Conservation (phyloP, 2,113 vertebrate species). For the Himantopus leucocephalus region DNA sequence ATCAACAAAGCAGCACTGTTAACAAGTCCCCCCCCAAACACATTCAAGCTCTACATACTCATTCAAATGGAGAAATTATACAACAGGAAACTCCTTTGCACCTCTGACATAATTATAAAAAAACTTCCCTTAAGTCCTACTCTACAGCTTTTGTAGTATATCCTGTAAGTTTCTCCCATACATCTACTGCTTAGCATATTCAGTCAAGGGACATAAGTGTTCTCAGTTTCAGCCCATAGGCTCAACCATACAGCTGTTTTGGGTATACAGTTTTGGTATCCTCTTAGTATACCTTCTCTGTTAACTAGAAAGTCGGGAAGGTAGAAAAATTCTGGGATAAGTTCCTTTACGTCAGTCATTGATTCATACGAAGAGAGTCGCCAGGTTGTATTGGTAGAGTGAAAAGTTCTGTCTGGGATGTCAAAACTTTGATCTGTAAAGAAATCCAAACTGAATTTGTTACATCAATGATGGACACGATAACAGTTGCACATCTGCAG, state of each 20-base stretch:
- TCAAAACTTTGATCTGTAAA: constrained; percentile 98
- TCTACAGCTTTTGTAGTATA: not conserved
- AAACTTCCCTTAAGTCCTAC: not conserved
- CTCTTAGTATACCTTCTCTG: constrained; percentile 85
- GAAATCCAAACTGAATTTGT: constrained; percentile 57
- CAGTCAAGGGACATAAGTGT: not conserved
- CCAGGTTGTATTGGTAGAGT: constrained; percentile 98
- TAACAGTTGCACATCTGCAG: not conserved
- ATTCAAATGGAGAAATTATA: not conserved
- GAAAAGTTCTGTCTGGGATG: constrained; percentile 98
- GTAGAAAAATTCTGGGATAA: constrained; percentile 98
- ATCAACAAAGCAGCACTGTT: not conserved
- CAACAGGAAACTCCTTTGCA: not conserved
- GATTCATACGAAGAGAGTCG: constrained; percentile 96
- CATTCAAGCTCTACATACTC: not conserved
- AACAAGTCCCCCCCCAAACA: not conserved
- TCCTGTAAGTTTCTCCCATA: not conserved
- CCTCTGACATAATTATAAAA: not conserved
- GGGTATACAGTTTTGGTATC: not conserved
- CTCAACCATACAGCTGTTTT: not conserved
- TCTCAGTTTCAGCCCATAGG: not conserved
- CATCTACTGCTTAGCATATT: not conserved
- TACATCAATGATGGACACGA: not conserved
- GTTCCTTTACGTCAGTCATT: constrained; percentile 98
- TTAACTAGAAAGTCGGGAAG: constrained; percentile 97